Conservation (phyloP, 2,113 vertebrate species). For the Gymnogyps californianus region DNA sequence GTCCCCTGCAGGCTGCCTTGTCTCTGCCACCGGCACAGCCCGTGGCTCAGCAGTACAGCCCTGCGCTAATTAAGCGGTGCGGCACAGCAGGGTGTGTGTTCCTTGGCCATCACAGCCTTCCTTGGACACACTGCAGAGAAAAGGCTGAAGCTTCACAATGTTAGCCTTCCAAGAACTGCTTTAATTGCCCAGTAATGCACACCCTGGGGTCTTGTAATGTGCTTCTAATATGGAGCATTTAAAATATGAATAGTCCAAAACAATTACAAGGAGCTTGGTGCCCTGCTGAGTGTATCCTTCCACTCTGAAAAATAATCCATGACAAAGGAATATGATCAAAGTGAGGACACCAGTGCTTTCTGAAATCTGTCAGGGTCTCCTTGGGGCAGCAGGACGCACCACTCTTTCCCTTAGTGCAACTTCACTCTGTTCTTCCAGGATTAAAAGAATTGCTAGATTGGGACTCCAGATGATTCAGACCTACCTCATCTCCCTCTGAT, state of each 20-base stretch:
- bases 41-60: neutral
- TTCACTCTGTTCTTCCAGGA: neutral
- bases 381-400: neutral
- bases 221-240: slow-evolving; percentile 52
- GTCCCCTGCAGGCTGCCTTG: neutral
- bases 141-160: slow-evolving; percentile 20
- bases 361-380: neutral
- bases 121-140: slow-evolving; percentile 18
- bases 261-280: slow-evolving; percentile 48
- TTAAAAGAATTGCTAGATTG: neutral
- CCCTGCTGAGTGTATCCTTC: neutral
- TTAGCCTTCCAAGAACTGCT: slow-evolving; percentile 40
- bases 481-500: neutral
- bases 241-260: slow-evolving; percentile 27
- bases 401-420: neutral
- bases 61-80: neutral
- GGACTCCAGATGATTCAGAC: neutral
- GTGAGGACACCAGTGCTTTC: neutral
- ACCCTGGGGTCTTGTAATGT: slow-evolving; percentile 64
- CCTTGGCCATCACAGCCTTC: slow-evolving; percentile 17
- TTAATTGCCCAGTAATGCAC: slow-evolving; percentile 64
- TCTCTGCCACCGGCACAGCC: neutral
- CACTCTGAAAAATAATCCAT: neutral
- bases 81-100: neutral
- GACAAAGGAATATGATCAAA: neutral